phyloP scores from a whole-genome alignment of 1,140 invertebrate genomes.

The Tenebrio molitor region DNA sequence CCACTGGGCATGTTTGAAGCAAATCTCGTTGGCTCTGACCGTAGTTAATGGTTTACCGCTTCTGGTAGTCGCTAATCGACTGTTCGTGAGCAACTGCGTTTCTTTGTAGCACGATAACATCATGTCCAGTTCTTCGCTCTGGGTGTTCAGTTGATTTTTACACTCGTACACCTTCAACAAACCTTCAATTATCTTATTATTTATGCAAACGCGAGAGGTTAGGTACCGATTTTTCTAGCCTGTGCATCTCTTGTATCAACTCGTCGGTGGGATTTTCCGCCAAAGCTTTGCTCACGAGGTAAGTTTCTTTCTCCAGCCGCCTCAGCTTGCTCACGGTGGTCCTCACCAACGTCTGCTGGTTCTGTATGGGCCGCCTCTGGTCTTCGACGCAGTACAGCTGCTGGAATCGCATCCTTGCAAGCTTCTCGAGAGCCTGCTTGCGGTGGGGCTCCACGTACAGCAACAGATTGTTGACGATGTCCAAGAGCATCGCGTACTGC shows the following conservation, averaged over 20 bases:
- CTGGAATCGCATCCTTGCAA: conserved; percentile 94
- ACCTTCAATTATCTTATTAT: conserved; percentile 36
- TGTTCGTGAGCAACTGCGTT: conserved; percentile 77
- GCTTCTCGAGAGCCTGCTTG: conserved; percentile 89
- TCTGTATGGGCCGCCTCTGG: conserved; percentile 91
- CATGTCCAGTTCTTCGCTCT: conserved; percentile 94
- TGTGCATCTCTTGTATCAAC: conserved; percentile 75
- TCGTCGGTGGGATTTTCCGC: conserved; percentile 80
- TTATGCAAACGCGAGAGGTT: no score
- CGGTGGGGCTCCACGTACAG: conserved; percentile 96
- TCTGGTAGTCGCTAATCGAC: conserved; percentile 69
- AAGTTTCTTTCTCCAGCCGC: conserved; percentile 91
- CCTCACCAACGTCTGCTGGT: conserved; percentile 89
- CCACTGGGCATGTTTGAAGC: conserved; percentile 99
- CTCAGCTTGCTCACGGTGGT: conserved; percentile 85
- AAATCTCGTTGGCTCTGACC: conserved; percentile 95
- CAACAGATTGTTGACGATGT: conserved; percentile 97
- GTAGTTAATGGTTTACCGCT: conserved; percentile 80
- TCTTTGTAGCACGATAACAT: conserved; percentile 93
- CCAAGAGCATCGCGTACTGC: conserved; percentile 96
- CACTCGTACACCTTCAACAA: conserved; percentile 82
- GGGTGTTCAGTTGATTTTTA: conserved; percentile 87
- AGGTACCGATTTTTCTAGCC: conserved; percentile 78
- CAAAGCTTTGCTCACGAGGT: conserved; percentile 86
- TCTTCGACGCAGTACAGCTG: conserved; percentile 92